A percentile compares a stretch with the other conserved stretches of the same genome.
Evolutionary conservation across 1,140 invertebrate genomes (phyloP).

Genomic region (Lethocerus indicus): DNA sequence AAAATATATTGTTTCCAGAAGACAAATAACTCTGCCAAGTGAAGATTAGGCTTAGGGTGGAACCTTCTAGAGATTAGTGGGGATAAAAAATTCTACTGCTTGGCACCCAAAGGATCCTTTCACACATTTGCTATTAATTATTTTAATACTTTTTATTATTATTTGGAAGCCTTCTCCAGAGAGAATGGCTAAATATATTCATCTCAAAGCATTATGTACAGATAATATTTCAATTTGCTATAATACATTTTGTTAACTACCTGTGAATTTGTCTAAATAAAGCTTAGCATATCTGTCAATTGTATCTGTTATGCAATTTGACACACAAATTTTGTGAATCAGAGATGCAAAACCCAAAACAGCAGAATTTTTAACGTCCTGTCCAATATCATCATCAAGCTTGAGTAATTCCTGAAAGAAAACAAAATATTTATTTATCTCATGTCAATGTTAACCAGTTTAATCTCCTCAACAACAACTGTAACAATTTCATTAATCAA

Average conservation of each 20-base stretch:
- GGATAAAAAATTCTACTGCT: too few species aligned
- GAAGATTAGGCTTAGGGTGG: not conserved
- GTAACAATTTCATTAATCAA: not conserved
- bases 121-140: too few species aligned
- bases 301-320: conserved; percentile 36
- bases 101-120: too few species aligned
- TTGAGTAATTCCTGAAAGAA: conserved; percentile 31
- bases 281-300: conserved; percentile 50
- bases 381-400: conserved; percentile 22
- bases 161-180: too few species aligned
- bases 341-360: conserved; percentile 49
- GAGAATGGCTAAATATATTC: too few species aligned
- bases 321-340: conserved; percentile 41
- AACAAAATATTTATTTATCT: not conserved
- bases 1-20: too few species aligned
- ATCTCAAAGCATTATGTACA: too few species aligned
- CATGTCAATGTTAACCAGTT: not conserved
- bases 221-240: too few species aligned
- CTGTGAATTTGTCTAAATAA: conserved; percentile 43
- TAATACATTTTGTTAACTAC: conserved; percentile 18
- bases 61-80: too few species aligned
- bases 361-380: conserved; percentile 41
- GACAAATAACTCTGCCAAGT: too few species aligned
- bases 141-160: too few species aligned
- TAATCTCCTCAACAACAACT: not conserved